Evolutionary conservation across 2,888 invertebrate species (phyloP).

Genomic region (Timandra comae): DNA sequence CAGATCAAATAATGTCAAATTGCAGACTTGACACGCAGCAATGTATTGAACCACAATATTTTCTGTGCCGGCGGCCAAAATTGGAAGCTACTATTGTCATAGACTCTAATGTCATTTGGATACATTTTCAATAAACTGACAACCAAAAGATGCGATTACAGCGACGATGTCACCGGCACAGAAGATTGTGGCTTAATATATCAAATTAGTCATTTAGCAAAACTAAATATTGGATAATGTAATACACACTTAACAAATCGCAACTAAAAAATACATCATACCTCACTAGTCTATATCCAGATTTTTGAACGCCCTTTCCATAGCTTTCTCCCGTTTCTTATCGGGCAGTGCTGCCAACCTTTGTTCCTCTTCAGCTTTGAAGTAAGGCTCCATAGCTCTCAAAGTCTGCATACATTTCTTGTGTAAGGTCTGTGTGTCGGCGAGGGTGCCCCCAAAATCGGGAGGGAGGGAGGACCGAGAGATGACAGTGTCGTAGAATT

Average conservation of each 20-base stretch:
- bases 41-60: no score
- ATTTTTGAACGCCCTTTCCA: slow-evolving; percentile 83
- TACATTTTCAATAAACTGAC: no score
- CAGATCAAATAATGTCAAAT: no score
- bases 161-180: no score
- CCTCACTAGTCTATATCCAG: slow-evolving; percentile 79
- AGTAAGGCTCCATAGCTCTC: slow-evolving; percentile 49
- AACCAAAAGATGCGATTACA: no score
- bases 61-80: no score
- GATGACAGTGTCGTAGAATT: slow-evolving; percentile 73
- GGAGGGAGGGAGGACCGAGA: slow-evolving; percentile 76
- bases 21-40: no score
- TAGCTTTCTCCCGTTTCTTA: slow-evolving; percentile 69
- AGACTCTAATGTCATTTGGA: no score
- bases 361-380: slow-evolving; percentile 61
- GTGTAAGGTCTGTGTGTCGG: slow-evolving; percentile 62
- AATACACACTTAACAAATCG: neutral
- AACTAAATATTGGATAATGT: neutral
- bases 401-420: slow-evolving; percentile 58
- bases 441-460: slow-evolving; percentile 79
- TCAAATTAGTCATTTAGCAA: no score
- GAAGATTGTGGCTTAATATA: no score
- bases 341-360: slow-evolving; percentile 54
- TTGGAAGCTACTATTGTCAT: no score
- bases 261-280: neutral